A percentile compares a stretch with the other conserved stretches of the same genome.
phyloP scores from a whole-genome alignment of 2,888 invertebrate genomes.

The Melipona beecheii region DNA sequence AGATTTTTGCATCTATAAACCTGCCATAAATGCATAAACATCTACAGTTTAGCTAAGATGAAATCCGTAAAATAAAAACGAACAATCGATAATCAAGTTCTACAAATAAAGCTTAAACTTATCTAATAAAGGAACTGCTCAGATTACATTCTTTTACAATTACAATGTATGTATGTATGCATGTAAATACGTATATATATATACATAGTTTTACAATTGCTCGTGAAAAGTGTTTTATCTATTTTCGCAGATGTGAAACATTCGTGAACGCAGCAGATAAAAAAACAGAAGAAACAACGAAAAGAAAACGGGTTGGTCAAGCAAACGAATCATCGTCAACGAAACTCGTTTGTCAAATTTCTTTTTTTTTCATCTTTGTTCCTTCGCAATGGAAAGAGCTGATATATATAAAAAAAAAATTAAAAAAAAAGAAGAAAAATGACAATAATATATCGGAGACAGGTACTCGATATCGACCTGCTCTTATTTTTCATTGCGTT shows the following conservation, averaged over 20 bases:
- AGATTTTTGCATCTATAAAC: not conserved
- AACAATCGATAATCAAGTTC: conserved; percentile 1
- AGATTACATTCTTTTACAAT: not conserved
- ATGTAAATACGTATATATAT: not conserved
- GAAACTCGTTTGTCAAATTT: conserved; percentile 15
- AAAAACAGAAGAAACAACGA: conserved; percentile 1
- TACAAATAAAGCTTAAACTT: not conserved
- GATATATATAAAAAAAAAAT: conserved; percentile 32
- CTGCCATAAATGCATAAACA: not conserved
- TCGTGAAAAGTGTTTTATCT: not conserved
- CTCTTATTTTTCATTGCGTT: conserved; percentile 8
- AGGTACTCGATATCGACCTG: conserved; percentile 10
- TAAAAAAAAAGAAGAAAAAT: conserved; percentile 30
- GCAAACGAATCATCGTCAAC: conserved; percentile 46
- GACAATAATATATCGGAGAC: conserved; percentile 11
- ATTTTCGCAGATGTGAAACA: not conserved
- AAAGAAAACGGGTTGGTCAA: conserved; percentile 16
- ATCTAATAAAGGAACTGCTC: conserved; percentile 7
- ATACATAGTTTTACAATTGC: conserved; percentile 1
- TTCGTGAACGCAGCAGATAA: not conserved
- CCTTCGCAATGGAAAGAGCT: conserved; percentile 13
- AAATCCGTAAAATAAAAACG: not conserved
- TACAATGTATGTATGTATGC: not conserved
- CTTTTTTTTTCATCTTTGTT: conserved; percentile 1
- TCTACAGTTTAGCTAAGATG: not conserved